A percentile compares a stretch with the other conserved stretches of the same genome.
Conservation (phyloP, 64 coral and sea anemone genomes). For the Acropora yongei region DNA sequence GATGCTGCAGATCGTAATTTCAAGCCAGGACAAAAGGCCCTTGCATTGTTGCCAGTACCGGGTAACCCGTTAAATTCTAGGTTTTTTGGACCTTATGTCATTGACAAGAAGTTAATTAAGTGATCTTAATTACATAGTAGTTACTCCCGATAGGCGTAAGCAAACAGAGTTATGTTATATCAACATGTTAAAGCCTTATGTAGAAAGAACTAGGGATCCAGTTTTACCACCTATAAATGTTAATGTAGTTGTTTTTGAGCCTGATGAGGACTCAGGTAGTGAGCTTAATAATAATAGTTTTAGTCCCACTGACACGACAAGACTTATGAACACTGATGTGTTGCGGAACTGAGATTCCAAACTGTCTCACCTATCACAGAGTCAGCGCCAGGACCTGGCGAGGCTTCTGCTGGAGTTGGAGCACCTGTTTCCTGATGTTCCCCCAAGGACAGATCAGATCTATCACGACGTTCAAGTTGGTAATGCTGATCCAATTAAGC, state of each 20-base stretch:
- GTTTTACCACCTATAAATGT: not conserved
- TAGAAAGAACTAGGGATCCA: not conserved
- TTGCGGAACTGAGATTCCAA: slow-evolving; percentile 39
- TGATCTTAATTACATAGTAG: slow-evolving; percentile 7
- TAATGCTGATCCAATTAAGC: slow-evolving; percentile 57
- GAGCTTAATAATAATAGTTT: not conserved
- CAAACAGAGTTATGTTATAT: not conserved
- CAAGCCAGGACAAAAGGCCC: too few species aligned
- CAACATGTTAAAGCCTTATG: slow-evolving; percentile 30
- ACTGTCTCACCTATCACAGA: slow-evolving; percentile 9
- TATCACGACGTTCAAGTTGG: slow-evolving; percentile 49
- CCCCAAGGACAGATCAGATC: slow-evolving; percentile 3
- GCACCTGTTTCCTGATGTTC: slow-evolving; percentile 57
- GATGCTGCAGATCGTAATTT: slow-evolving; percentile 22
- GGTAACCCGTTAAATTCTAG: too few species aligned
- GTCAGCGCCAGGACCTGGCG: slow-evolving; percentile 17
- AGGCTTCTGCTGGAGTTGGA: slow-evolving; percentile 16
- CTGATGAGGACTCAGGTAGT: not conserved
- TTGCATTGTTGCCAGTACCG: too few species aligned
- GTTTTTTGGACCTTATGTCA: not conserved
- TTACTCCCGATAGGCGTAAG: slow-evolving; percentile 45
- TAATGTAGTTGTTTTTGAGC: slow-evolving; percentile 13
- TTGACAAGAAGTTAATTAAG: slow-evolving; percentile 46
- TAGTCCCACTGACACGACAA: slow-evolving; percentile 8
- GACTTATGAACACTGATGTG: slow-evolving; percentile 39